Conservation (phyloP, 2,113 vertebrate species). For the Oryzias melastigma region DNA sequence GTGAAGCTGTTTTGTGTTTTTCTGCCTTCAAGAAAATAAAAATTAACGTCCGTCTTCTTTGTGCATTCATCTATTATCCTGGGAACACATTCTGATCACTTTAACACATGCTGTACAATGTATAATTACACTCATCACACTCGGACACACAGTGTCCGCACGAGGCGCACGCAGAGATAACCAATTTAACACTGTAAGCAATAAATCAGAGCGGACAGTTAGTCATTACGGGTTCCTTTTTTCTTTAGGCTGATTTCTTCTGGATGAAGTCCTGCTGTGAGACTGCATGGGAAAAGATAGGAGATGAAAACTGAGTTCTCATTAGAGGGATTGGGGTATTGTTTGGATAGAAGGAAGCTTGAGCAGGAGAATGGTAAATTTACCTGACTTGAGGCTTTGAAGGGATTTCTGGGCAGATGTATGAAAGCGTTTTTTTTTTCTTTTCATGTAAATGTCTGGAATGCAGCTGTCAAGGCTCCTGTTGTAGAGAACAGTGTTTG, state of each 20-base stretch:
- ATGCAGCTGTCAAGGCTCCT: not conserved
- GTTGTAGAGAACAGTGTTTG: conserved; percentile 44
- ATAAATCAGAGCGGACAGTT: conserved; percentile 65
- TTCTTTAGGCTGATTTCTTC: conserved; percentile 32
- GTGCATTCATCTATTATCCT: conserved; percentile 25
- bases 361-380: conserved; percentile 40
- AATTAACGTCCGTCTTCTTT: conserved; percentile 14
- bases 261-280: conserved; percentile 52
- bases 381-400: conserved; percentile 40
- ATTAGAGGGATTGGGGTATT: conserved; percentile 36
- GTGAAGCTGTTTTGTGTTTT: conserved; percentile 34
- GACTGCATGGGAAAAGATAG: conserved; percentile 33
- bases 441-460: not conserved
- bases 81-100: conserved; percentile 21
- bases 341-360: conserved; percentile 43
- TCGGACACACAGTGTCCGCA: conserved; percentile 4
- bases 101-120: conserved; percentile 19
- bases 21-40: conserved; percentile 7
- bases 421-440: conserved; percentile 16
- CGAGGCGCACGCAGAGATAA: conserved; percentile 10
- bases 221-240: conserved; percentile 42
- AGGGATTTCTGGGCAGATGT: conserved; percentile 18
- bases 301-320: conserved; percentile 33
- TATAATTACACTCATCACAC: conserved; percentile 22
- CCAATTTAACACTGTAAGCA: conserved; percentile 43